phyloP scores from a whole-genome alignment of 2,888 invertebrate genomes.

The Calliopum simillimum region DNA sequence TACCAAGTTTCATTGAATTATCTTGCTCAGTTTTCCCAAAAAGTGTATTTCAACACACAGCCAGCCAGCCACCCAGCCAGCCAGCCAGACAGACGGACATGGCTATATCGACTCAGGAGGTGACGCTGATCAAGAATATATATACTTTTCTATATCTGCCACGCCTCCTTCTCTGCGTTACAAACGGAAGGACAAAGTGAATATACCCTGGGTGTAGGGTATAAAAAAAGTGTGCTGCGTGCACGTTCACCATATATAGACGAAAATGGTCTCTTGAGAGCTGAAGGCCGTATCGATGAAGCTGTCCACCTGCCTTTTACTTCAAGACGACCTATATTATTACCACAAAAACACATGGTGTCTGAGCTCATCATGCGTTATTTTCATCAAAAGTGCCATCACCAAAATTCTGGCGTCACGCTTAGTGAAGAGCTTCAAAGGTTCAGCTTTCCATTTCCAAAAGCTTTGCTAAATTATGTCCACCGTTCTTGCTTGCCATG shows the following conservation, averaged over 20 bases:
- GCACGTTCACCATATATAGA: slow-evolving; percentile 27
- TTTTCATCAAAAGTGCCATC: slow-evolving; percentile 33
- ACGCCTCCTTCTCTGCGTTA: no score
- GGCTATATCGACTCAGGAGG: no score
- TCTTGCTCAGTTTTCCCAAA: no score
- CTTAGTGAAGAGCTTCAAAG: slow-evolving; percentile 36
- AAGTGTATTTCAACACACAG: no score
- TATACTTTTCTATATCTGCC: no score
- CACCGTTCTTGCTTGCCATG: slow-evolving; percentile 21
- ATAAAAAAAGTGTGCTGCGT: slow-evolving; percentile 27
- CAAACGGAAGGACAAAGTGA: no score
- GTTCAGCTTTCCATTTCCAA: slow-evolving; percentile 34
- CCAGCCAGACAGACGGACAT: no score
- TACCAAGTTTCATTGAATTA: no score
- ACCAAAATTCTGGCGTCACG: slow-evolving; percentile 28
- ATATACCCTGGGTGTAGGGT: no score
- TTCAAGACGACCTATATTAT: slow-evolving; percentile 36
- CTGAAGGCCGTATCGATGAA: slow-evolving; percentile 38
- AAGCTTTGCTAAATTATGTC: slow-evolving; percentile 20
- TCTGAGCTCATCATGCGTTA: slow-evolving; percentile 34
- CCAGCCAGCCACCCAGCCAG: no score
- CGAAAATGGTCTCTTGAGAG: slow-evolving; percentile 23
- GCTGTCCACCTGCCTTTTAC: slow-evolving; percentile 28
- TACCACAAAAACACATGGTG: slow-evolving; percentile 36
- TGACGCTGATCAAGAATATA: no score